Conservation (phyloP, 1,140 invertebrate genomes). For the Orius insidiosus region DNA sequence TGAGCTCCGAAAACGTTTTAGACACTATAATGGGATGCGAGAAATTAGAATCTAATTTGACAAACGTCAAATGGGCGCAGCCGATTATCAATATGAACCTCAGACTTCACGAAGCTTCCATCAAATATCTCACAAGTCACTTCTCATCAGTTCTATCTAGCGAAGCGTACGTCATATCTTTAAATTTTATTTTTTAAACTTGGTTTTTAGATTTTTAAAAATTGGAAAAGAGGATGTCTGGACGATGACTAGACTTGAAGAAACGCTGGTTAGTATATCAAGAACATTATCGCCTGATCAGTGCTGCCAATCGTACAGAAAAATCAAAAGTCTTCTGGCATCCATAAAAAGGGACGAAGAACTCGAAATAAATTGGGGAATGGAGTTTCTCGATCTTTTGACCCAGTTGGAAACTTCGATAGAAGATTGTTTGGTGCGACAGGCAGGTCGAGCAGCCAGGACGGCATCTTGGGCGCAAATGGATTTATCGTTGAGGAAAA, state of each 20-base stretch:
- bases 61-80: conserved; percentile 52
- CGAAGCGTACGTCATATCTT: conserved; percentile 25
- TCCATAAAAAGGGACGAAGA: conserved; percentile 23
- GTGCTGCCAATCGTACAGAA: conserved; percentile 46
- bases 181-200: not conserved
- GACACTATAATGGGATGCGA: conserved; percentile 51
- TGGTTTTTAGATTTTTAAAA: conserved; percentile 32
- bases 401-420: conserved; percentile 30
- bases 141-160: conserved; percentile 42
- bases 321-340: conserved; percentile 28
- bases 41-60: conserved; percentile 43
- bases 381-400: conserved; percentile 28
- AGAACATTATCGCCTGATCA: conserved; percentile 46
- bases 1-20: conserved; percentile 43
- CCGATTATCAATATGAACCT: conserved; percentile 44
- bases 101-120: conserved; percentile 44
- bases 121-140: conserved; percentile 44
- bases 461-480: conserved; percentile 43
- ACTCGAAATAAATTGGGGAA: conserved; percentile 24
- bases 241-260: conserved; percentile 46
- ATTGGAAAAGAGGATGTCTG: conserved; percentile 44
- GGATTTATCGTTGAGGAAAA: conserved; percentile 37
- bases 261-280: conserved; percentile 42
- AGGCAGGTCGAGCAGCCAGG: conserved; percentile 39
- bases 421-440: conserved; percentile 41